phyloP scores from a whole-genome alignment of 2,797 vertebrate species.

The Microctenopoma stevenorrisi region DNA sequence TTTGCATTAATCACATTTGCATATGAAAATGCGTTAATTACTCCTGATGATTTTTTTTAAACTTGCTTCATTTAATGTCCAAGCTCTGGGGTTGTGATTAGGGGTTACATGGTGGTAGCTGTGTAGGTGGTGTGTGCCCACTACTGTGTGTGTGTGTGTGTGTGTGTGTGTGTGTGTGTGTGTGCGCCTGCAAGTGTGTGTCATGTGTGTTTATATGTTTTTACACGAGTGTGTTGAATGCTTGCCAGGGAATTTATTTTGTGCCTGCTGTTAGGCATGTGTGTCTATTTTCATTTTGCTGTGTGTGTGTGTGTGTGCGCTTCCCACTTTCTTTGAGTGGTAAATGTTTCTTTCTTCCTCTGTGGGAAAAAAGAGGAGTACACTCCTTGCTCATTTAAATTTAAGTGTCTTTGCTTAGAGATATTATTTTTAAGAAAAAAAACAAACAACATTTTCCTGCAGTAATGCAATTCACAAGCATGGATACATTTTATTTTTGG shows the following conservation, averaged over 20 bases:
- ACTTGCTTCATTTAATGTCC: constrained; percentile 99
- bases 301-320: constrained; percentile 20
- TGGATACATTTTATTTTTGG: neutral
- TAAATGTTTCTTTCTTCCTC: constrained; percentile 59
- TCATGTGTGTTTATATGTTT: constrained; percentile 63
- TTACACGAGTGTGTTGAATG: constrained; percentile 66
- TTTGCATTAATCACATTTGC: constrained; percentile 99
- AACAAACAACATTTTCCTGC: neutral
- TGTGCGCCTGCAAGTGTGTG: constrained; percentile 76
- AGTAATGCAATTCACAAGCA: neutral
- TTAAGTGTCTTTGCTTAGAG: neutral
- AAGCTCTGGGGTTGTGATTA: constrained; percentile 90
- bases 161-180: constrained; percentile 27
- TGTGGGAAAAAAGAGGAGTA: constrained; percentile 14
- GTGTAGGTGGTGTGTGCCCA: constrained; percentile 75
- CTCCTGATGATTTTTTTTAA: constrained; percentile 98
- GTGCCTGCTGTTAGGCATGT: constrained; percentile 62
- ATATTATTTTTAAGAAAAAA: neutral
- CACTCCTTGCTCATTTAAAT: constrained; percentile 28
- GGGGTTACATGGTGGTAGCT: constrained; percentile 79
- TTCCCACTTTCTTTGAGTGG: constrained; percentile 40
- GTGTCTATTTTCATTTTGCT: constrained; percentile 59
- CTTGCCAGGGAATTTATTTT: constrained; percentile 71
- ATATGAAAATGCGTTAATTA: constrained; percentile 99
- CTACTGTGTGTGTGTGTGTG: constrained; percentile 28